Evolutionary conservation across 2,888 invertebrate species (phyloP), one percentile per base, ranked within the genome.

Genomic region (Troides aeacus): DNA sequence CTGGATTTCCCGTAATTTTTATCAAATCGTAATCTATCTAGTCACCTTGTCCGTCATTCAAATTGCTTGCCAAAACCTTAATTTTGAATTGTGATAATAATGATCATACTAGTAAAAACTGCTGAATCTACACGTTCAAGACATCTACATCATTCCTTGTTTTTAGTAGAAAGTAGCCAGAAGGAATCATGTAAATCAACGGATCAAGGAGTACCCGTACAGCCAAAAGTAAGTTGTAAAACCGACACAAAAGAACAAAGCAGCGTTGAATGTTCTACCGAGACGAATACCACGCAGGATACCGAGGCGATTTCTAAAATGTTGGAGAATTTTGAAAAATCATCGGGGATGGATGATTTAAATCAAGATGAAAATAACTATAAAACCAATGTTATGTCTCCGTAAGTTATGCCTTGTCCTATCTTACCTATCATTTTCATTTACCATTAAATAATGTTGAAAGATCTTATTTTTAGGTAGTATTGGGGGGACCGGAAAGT

Each of bases 341-440:
- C n/a, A 4, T 56, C 64, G 1, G 30, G 53, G 15, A 24, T 58
- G 21, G 57, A 58, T 23, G 57, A 58, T 4, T 58, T 58, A 58
- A 58, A 21, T 58, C 24, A 58, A 21, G 64, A 64, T 5, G 57
- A 58, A 21, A 58, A 64, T 5, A 42, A 57, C 17, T 64, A 64
- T 39, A 30, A 21, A 18, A 23, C 39, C 6, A 58, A 7, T 58
- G 17, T 64, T 2, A 23, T 58, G 15, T 64, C 64, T 12, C 64
- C 64, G 64, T 64, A 64, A 64, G 64, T 64, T 5, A n/a, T n/a
- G 18, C 6, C 5, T 7, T 46, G 46, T 46, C 7, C 18, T n/a
- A n/a, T 18, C 18, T n/a, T 18, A n/a, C 4, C 4, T 4, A 46
- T 15, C 15, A 56, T 15, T 15, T 39, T 39, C 10, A 8, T 10